phyloP scores from a whole-genome alignment of 2,113 vertebrate species.

The Marmota flaviventris region DNA sequence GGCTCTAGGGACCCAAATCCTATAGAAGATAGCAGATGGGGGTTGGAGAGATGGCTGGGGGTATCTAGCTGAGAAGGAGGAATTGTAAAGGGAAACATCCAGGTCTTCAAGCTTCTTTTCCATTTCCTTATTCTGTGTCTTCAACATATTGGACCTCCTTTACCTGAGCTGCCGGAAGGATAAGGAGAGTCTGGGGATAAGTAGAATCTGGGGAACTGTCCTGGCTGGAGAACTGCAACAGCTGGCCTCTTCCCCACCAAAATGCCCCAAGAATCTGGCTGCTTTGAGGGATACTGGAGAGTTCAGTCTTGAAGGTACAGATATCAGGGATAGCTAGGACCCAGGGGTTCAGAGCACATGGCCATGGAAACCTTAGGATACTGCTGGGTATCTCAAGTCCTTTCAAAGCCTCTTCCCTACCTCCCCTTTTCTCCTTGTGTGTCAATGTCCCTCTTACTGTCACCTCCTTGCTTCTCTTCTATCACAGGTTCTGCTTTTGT shows the following conservation, averaged over 20 bases:
- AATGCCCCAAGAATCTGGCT: not conserved
- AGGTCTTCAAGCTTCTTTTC: not conserved
- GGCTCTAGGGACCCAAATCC: slow-evolving; percentile 11
- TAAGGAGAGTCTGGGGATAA: not conserved
- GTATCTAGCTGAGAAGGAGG: not conserved
- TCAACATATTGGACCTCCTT: not conserved
- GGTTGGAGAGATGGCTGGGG: not conserved
- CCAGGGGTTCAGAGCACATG: not conserved
- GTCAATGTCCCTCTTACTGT: not conserved
- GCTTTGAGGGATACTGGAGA: not conserved
- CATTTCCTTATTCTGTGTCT: not conserved
- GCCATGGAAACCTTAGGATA: not conserved
- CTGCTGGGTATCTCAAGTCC: not conserved
- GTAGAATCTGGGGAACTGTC: not conserved
- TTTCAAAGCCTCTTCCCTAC: not conserved
- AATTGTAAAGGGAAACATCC: not conserved
- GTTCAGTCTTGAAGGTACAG: not conserved
- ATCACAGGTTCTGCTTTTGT: slow-evolving; percentile 10
- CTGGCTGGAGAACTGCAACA: not conserved
- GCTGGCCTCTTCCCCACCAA: slow-evolving; percentile 16
- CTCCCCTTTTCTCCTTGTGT: not conserved
- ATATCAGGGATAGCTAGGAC: not conserved
- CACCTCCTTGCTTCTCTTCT: not conserved
- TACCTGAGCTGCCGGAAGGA: not conserved
- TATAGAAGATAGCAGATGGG: not conserved